Conservation (phyloP, 2,113 vertebrate genomes). For the Lichenostomus cassidix region DNA sequence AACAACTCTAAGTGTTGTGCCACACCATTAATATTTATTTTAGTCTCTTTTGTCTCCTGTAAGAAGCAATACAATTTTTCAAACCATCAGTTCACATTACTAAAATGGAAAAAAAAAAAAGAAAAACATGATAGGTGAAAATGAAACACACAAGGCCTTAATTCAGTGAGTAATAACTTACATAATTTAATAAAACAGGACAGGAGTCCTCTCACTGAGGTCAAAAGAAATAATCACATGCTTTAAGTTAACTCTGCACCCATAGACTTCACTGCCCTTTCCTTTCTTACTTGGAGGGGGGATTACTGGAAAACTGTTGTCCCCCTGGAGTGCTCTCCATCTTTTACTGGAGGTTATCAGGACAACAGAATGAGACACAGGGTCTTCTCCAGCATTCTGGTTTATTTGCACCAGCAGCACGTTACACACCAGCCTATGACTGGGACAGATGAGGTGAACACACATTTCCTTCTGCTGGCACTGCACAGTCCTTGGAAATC, state of each 20-base stretch:
- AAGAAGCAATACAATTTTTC: constrained; percentile 12
- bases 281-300: background rate
- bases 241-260: background rate
- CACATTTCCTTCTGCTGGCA: accelerated
- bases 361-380: background rate
- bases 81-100: background rate
- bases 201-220: background rate
- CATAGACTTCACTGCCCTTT: accelerated
- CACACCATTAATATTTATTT: constrained; percentile 36
- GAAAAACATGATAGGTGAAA: background rate
- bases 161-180: background rate
- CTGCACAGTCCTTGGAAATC: background rate
- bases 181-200: background rate
- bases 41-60: background rate
- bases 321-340: background rate
- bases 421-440: accelerated
- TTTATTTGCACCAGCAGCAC: background rate
- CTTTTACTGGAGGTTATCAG: background rate
- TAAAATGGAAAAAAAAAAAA: background rate
- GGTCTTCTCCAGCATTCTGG: background rate
- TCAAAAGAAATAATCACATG: background rate
- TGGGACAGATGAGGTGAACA: background rate
- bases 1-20: background rate
- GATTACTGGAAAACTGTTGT: background rate
- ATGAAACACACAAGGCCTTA: background rate